phyloP scores from a whole-genome alignment of 2,113 vertebrate species.

The Gymnarchus niloticus region DNA sequence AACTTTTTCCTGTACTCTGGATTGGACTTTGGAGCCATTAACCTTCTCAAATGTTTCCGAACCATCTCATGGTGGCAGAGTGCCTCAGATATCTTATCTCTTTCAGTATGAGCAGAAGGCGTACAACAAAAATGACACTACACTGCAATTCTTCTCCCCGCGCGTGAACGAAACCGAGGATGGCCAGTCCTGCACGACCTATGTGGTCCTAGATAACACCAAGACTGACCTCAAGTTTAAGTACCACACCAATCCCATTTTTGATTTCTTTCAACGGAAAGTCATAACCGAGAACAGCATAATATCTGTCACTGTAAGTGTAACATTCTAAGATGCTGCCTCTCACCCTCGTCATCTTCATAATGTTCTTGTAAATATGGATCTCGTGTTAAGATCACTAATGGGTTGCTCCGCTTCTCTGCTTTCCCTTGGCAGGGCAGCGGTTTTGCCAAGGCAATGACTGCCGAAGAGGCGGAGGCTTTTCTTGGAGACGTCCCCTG shows the following conservation, averaged over 20 bases:
- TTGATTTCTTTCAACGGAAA: slow-evolving; percentile 53
- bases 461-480: slow-evolving; percentile 75
- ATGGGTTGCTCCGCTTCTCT: background rate
- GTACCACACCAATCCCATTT: slow-evolving; percentile 77
- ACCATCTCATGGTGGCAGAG: background rate
- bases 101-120: slow-evolving; percentile 54
- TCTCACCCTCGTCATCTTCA: background rate
- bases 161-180: slow-evolving; percentile 59
- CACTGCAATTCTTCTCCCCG: slow-evolving; percentile 73
- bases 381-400: background rate
- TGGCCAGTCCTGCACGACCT: slow-evolving; percentile 58
- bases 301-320: slow-evolving; percentile 58
- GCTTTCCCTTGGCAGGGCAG: slow-evolving; percentile 63
- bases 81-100: slow-evolving; percentile 15
- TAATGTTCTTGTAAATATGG: background rate
- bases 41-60: background rate
- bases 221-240: slow-evolving; percentile 63
- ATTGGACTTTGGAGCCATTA: background rate
- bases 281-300: slow-evolving; percentile 54
- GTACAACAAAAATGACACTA: slow-evolving; percentile 61
- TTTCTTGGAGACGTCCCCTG: slow-evolving; percentile 81
- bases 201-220: slow-evolving; percentile 76
- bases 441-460: slow-evolving; percentile 87
- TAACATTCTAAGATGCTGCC: slow-evolving; percentile 11
- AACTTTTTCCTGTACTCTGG: background rate